Evolutionary conservation across 1,140 invertebrate species (phyloP), one percentile per base, ranked within the genome.

Genomic region (Drosophila sturtevanti): DNA sequence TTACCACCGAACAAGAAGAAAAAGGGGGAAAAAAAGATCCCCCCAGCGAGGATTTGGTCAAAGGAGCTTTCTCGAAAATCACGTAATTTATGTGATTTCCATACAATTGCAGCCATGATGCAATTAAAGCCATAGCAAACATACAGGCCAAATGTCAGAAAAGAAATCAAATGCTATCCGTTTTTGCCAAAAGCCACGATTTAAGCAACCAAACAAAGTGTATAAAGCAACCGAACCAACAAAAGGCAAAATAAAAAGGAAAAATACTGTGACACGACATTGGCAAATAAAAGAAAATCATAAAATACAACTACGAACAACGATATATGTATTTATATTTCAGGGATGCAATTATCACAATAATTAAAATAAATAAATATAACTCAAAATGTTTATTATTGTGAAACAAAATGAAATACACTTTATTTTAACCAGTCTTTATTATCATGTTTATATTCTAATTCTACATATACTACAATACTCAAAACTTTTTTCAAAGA

Each of bases 51-150:
- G 79, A 89, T 89, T 89, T 89, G 73, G 69, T 35, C 71, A 82
- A 72, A 80, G 79, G 80, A 84, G 56, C 69, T 69, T 71, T 76
- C 61, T 56, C 84, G 79, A 87, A 89, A 89, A 89, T 87, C 75
- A 87, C 77, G 84, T 89, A 77, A 89, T 89, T 89, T 89, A 89
- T 89, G 79, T 75, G 84, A 63, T 75, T 89, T 69, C 63, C 77
- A 51, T 67, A 54, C 74, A 67, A 63, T 72, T 60, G 59, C 64
- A 66, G 37, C 52, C 65, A 66, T 63, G 68, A 71, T 63, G 79
- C 79, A 82, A 89, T 80, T 89, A 82, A 72, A 77, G 59, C 52
- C 48, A 69, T 64, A 52, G n/a, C 61, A 61, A 51, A 55, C 48
- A 27, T 11, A 38, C 51, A 35, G 12, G 65, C 41, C 73, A 61